Evolutionary conservation across 2,888 invertebrate species (phyloP), one percentile per base, ranked within the genome.

Genomic region (Diarsia dahlii): DNA sequence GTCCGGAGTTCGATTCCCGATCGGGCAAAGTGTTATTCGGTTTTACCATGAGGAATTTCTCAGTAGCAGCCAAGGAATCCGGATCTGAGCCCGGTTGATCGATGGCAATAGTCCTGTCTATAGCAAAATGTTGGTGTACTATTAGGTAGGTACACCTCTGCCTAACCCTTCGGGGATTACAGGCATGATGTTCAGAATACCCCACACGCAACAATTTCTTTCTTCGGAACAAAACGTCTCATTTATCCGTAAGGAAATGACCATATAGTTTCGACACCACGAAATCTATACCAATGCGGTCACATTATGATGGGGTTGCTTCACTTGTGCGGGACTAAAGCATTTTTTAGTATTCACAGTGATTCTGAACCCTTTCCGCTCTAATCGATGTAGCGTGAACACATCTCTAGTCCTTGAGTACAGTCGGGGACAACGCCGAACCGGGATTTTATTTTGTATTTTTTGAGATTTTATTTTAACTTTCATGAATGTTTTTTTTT

Each of bases 341-440:
- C 84, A 86, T 89, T 91, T 88, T 87, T 86, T 88, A 81, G 84
- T 81, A 74, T 78, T 70, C 60, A 71, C 63, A 76, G 84, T 80
- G 80, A 85, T 82, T 78, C 62, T 80, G 80, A 88, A 86, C 87
- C 90, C 89, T 91, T 92, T 89, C 84, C 89, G 90, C 89, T 90
- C 80, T 90, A 94, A 93, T 94, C 89, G 92, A 94, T 94, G 91
- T 89, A 81, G 88, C 93, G 91, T 93, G 92, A 92, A 92, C 90
- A 88, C 91, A 90, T 90, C 87, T 87, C 85, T 89, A 88, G 89
- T 84, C 87, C 86, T 89, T 81, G 52, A 34, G 88, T 89, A 92
- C 90, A 85, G 76, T 86, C 85, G 68, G 0, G 50, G 3, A 39
- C 48, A 71, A 20, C 65, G 54, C 39, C 62, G 39, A 20, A 12